Evolutionary conservation across 2,888 invertebrate genomes (phyloP).

Genomic region (Ephialtes manifestator): DNA sequence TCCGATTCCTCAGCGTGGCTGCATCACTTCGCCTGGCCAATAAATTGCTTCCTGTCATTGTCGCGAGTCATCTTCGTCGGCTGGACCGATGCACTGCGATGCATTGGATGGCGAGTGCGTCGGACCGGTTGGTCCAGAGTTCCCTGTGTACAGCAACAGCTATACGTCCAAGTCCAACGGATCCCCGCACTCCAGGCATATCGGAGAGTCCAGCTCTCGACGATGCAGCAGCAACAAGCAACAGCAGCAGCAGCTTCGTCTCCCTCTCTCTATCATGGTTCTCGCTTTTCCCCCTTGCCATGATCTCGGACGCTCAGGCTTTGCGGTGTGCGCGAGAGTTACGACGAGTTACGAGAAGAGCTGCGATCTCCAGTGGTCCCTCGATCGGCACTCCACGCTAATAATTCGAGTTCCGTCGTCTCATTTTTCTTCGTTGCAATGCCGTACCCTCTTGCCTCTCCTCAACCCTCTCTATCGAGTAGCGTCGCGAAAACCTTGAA

Average conservation of each 20-base stretch:
- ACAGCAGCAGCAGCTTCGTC: constrained; percentile 35
- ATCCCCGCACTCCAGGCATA: constrained; percentile 26
- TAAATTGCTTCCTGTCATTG: constrained; percentile 81
- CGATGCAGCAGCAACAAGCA: constrained; percentile 45
- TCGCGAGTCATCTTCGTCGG: constrained; percentile 75
- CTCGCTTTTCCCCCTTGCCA: constrained; percentile 19
- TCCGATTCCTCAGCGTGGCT: constrained; percentile 73
- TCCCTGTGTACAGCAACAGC: constrained; percentile 32
- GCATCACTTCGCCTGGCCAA: constrained; percentile 76
- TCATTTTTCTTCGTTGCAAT: constrained; percentile 55
- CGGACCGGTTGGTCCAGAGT: constrained; percentile 66
- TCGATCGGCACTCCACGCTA: constrained; percentile 55
- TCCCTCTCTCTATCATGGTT: constrained; percentile 12
- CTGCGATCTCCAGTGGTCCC: constrained; percentile 33
- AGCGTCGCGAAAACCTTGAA: constrained; percentile 26
- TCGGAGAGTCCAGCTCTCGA: constrained; percentile 14
- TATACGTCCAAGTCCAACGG: constrained; percentile 29
- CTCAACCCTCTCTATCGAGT: neutral
- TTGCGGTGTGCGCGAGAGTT: constrained; percentile 47
- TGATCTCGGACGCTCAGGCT: constrained; percentile 20
- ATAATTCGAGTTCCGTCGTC: constrained; percentile 57
- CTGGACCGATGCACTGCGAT: constrained; percentile 65
- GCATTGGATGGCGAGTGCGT: constrained; percentile 60
- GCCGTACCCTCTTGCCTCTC: constrained; percentile 20
- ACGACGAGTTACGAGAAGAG: constrained; percentile 53